phyloP scores from a whole-genome alignment of 2,888 invertebrate genomes.

The Philhelius pedissequus region DNA sequence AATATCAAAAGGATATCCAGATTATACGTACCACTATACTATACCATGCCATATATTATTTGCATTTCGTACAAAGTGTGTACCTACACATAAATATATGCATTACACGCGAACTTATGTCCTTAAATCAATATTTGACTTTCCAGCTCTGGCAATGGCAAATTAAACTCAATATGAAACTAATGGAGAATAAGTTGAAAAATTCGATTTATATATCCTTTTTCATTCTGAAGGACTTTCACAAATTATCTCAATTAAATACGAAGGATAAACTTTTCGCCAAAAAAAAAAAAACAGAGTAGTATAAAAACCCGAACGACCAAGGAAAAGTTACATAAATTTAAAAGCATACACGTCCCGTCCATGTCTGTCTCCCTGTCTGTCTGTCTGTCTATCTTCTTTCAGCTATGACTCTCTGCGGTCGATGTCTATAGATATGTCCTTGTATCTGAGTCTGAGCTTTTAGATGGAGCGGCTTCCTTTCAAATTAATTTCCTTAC shows the following conservation, averaged over 20 bases:
- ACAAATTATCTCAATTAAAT: constrained; percentile 64
- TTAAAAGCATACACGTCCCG: constrained; percentile 20
- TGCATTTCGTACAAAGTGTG: neutral
- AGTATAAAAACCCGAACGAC: neutral
- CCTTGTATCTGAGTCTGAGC: neutral
- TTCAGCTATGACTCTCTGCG: neutral
- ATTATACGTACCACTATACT: constrained; percentile 31
- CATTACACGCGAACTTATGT: neutral
- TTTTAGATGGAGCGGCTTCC: constrained; percentile 8
- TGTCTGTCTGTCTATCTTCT: constrained; percentile 13
- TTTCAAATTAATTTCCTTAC: constrained; percentile 23
- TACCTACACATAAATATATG: no score
- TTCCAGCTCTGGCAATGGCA: constrained; percentile 46
- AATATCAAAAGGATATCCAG: constrained; percentile 45
- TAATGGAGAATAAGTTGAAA: constrained; percentile 29
- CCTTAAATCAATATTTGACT: constrained; percentile 17
- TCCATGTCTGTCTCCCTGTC: neutral
- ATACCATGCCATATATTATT: neutral
- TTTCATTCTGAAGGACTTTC: constrained; percentile 31
- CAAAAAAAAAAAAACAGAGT: neutral
- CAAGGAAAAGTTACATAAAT: constrained; percentile 44
- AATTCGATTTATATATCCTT: neutral
- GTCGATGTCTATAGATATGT: neutral
- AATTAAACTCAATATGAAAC: constrained; percentile 49
- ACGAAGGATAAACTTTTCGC: constrained; percentile 46